Evolutionary conservation across 2,888 invertebrate genomes (phyloP).

Genomic region (Tenthredo amoena): DNA sequence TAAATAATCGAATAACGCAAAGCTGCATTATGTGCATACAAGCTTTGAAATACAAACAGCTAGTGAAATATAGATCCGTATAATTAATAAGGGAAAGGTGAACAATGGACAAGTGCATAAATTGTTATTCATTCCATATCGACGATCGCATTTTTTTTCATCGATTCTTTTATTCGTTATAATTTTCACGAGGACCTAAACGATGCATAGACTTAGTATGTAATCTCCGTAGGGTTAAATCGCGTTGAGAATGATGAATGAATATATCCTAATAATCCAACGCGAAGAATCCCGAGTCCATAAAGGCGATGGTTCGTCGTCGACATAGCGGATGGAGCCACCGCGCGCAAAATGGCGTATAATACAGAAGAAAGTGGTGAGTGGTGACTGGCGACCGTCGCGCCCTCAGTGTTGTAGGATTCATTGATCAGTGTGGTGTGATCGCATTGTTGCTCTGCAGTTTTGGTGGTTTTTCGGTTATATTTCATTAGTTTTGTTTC

Average conservation of each 20-base stretch:
- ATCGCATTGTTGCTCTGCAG: conserved; percentile 72
- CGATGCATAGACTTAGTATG: not conserved
- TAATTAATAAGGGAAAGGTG: not conserved
- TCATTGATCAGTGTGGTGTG: conserved; percentile 77
- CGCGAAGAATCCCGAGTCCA: not conserved
- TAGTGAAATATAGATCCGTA: not conserved
- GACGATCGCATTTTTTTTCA: not conserved
- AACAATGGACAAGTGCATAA: not conserved
- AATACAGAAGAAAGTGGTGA: conserved; percentile 23
- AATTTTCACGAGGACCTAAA: not conserved
- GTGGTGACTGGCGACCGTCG: conserved; percentile 66
- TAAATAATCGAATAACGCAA: not conserved
- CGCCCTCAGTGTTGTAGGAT: conserved; percentile 76
- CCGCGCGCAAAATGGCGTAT: conserved; percentile 25
- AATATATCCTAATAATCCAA: not conserved
- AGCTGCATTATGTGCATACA: not conserved
- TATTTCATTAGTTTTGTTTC: conserved; percentile 56
- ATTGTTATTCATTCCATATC: not conserved
- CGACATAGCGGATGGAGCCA: conserved; percentile 9
- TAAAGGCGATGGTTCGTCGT: conserved; percentile 11
- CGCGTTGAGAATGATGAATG: not conserved
- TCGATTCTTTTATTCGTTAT: not conserved
- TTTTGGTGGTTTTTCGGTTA: conserved; percentile 61
- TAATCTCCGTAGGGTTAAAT: not conserved
- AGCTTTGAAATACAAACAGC: not conserved